Base-by-base conservation (phyloP, 2,888 invertebrate species). In the Hyposoter didymator region DNA sequence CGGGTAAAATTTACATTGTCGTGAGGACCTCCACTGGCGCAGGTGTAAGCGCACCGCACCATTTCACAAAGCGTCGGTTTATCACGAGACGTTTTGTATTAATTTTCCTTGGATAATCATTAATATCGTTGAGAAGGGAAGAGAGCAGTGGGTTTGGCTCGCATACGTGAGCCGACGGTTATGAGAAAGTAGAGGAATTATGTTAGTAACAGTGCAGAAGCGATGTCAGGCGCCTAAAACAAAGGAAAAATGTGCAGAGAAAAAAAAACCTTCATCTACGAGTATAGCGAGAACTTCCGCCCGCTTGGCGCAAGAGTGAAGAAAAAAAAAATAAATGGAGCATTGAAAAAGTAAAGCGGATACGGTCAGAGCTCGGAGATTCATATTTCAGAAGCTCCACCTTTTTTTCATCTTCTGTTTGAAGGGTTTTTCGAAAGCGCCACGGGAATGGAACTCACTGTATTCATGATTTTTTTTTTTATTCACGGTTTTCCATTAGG, bases 381-480 rank as follows among this genome's bases (percentile, higher is more conserved):
- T 88, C 88, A 89, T 89, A 88, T 89, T 86, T 89, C 86, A 89
- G 80, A 78, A 76, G 85, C 87, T 88, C 85, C 86, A 86, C 78
- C 85, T 75, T 82, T 85, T 88, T 87, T 82, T 64, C 49, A 32
- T 52, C n/a, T 67, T 62, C 76, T 66, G 69, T 52, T 78, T 82
- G 78, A 82, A 74, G 76, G 22, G 82, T 82, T 62, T 69, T 45
- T 7, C 74, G 47, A 78, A 59, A 74, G 45, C 67, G 62, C 45
- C 35, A 43, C 14, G 76, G 43, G 19, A 73, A 78, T 14, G 45
- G 17, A 74, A 19, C 22, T 22, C 55, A 43, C 45, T 74, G n/a
- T 66, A 73, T 80, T 80, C 28, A 39, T 73, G 52, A 45, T 7
- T 73, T 73, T 80, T 7, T 73, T 73, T 80, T 45, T 66, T n/a